A percentile compares a stretch with the other conserved stretches of the same genome.
These are phyloP conservation scores for Stenichneumon culpator DNA, from an alignment of 2,888 invertebrate species.

Conservation along the genomic window DNA sequence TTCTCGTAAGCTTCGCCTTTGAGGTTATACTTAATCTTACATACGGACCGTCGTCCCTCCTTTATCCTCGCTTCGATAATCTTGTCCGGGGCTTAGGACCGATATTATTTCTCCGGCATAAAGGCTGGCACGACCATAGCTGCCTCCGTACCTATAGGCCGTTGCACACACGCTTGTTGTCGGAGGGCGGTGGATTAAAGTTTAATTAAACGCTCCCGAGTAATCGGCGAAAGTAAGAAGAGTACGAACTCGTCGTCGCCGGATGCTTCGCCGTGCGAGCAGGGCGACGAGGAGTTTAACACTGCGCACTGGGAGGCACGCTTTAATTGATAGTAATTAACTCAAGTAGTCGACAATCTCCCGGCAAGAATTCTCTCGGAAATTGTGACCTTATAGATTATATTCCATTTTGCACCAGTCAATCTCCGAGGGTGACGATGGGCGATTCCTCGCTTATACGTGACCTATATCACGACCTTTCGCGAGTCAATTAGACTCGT, in stretches of 20 bases:
- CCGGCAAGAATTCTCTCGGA: constrained; percentile 4
- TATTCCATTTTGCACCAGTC: not conserved
- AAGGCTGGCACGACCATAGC: not conserved
- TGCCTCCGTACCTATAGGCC: not conserved
- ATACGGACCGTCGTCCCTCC: not conserved
- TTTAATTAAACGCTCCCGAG: constrained; percentile 60
- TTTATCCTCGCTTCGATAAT: not conserved
- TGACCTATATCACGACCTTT: not conserved
- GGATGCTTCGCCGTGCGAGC: constrained; percentile 34
- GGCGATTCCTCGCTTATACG: not conserved
- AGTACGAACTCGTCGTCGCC: constrained; percentile 27
- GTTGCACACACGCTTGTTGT: not conserved
- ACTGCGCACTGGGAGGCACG: constrained; percentile 22
- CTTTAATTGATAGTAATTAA: constrained; percentile 68
- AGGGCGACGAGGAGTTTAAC: constrained; percentile 33
- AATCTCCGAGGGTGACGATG: not conserved
- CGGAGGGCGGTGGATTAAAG: constrained; percentile 60
- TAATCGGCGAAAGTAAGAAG: constrained; percentile 46
- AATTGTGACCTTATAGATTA: constrained; percentile 19
- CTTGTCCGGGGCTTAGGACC: constrained; percentile 1
- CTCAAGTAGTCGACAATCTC: constrained; percentile 52
- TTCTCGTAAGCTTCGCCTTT: not conserved
- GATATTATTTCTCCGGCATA: not conserved
- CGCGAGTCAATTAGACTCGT: too few relatives aligned
- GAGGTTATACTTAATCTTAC: constrained; percentile 2